Evolutionary conservation across 2,113 vertebrate genomes (phyloP).

Genomic region (Microcebus lehilahytsara): DNA sequence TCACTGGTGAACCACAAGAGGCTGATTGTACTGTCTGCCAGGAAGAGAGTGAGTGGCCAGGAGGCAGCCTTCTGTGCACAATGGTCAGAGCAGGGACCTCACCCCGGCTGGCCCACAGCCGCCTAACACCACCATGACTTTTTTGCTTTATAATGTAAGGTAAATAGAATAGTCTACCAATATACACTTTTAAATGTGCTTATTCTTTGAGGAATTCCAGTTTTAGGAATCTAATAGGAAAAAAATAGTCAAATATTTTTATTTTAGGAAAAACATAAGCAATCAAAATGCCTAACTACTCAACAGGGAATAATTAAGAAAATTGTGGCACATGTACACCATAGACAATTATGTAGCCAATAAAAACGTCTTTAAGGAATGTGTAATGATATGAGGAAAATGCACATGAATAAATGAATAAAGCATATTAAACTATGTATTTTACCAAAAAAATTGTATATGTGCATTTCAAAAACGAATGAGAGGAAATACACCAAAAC

Average conservation of each 20-base stretch:
- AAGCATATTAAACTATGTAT: not conserved
- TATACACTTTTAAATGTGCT: not conserved
- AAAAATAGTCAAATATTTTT: not conserved
- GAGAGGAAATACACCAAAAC: not conserved
- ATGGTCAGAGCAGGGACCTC: constrained; percentile 7
- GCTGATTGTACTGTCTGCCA: constrained; percentile 61
- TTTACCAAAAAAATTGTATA: not conserved
- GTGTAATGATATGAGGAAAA: not conserved
- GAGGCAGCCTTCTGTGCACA: constrained; percentile 8
- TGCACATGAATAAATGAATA: not conserved
- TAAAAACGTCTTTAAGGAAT: constrained; percentile 3
- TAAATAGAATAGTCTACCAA: not conserved
- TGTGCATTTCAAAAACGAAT: not conserved
- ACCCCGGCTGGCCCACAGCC: not conserved
- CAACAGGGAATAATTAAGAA: not conserved
- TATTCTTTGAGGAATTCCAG: constrained; percentile 38
- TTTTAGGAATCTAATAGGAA: not conserved
- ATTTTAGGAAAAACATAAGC: constrained; percentile 12
- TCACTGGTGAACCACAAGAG: constrained; percentile 71
- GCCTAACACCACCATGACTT: not conserved
- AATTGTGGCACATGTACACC: not conserved
- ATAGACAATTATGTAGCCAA: not conserved
- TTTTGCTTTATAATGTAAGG: not conserved
- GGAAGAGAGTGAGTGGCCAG: not conserved
- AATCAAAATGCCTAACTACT: constrained; percentile 6